Evolutionary conservation across 2,888 invertebrate genomes (phyloP).

Genomic region (Andrena bucephala): DNA sequence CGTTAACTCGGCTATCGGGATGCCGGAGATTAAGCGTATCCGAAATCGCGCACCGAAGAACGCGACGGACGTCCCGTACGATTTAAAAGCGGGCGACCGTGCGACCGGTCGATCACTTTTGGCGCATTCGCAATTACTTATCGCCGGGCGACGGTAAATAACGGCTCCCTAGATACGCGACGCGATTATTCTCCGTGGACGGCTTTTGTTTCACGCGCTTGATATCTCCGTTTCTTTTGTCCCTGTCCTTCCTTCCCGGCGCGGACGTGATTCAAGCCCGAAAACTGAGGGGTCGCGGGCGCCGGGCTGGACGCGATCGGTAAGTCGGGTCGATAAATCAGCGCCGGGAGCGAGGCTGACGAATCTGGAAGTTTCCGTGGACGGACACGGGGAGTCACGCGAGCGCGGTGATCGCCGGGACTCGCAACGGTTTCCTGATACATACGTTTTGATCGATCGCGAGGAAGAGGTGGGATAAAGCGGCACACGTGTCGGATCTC

Average conservation of each 20-base stretch:
- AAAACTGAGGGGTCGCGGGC: not conserved
- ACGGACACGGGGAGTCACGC: no score
- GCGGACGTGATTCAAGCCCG: conserved; percentile 14
- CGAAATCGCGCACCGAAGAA: conserved; percentile 10
- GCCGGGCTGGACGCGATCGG: not conserved
- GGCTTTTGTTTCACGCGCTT: conserved; percentile 29
- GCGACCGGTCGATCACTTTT: conserved; percentile 48
- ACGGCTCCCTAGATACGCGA: conserved; percentile 51
- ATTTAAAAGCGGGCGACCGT: conserved; percentile 45
- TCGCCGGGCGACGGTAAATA: conserved; percentile 44
- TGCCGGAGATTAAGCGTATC: conserved; percentile 39
- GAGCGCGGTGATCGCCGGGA: no score
- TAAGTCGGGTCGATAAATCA: conserved; percentile 23
- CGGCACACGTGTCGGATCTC: conserved; percentile 36
- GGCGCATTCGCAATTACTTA: conserved; percentile 52
- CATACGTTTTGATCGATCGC: not conserved
- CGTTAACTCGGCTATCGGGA: conserved; percentile 40
- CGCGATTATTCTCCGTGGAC: conserved; percentile 35
- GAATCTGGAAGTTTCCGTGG: no score
- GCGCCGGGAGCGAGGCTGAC: not conserved
- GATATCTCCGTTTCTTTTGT: conserved; percentile 22
- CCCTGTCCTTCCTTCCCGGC: not conserved
- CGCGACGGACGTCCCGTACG: conserved; percentile 17
- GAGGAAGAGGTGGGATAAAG: conserved; percentile 28
- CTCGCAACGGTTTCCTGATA: no score